Percentiles rank a stretch among this genome's conserved stretches.
Conservation (phyloP, 2,797 vertebrate species). For the Eidolon dupreanum region DNA sequence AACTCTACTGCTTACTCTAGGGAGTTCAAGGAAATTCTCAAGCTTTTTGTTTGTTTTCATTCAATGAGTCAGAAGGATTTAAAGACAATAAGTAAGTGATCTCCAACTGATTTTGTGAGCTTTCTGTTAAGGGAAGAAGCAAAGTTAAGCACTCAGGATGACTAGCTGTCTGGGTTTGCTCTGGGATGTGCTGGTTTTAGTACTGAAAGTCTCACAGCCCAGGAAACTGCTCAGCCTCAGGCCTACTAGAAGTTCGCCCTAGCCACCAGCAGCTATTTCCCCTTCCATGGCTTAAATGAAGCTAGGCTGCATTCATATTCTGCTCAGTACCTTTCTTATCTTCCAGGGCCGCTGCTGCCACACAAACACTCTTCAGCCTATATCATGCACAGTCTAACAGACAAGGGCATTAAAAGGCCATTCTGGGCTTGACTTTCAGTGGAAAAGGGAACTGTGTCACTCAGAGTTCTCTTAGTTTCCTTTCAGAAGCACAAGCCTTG, state of each 20-base stretch:
- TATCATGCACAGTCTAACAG: conserved; percentile 43
- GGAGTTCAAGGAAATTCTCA: conserved; percentile 1
- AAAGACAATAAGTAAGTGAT: conserved; percentile 34
- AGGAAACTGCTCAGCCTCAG: background rate
- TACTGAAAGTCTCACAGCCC: background rate
- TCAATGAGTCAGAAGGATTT: conserved; percentile 2
- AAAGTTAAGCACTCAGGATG: background rate
- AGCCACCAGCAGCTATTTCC: background rate
- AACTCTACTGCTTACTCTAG: conserved; percentile 32
- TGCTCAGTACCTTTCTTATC: conserved; percentile 44
- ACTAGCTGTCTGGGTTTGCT: background rate
- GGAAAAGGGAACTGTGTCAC: conserved; percentile 73
- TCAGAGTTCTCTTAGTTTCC: conserved; percentile 50
- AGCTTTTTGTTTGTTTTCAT: background rate
- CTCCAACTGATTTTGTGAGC: background rate
- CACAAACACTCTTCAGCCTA: background rate
- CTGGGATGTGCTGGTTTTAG: background rate
- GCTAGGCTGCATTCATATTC: conserved; percentile 65
- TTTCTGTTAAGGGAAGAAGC: background rate
- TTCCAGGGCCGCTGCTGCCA: conserved; percentile 4
- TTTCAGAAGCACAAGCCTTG: conserved; percentile 68
- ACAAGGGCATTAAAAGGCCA: conserved; percentile 76
- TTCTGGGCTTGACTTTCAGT: conserved; percentile 65
- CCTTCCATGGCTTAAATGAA: background rate
- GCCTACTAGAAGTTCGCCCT: background rate